These are phyloP conservation scores for Paraescarpia echinospica DNA, from an alignment of 1,140 invertebrate genomes.

Conservation along the genomic window DNA sequence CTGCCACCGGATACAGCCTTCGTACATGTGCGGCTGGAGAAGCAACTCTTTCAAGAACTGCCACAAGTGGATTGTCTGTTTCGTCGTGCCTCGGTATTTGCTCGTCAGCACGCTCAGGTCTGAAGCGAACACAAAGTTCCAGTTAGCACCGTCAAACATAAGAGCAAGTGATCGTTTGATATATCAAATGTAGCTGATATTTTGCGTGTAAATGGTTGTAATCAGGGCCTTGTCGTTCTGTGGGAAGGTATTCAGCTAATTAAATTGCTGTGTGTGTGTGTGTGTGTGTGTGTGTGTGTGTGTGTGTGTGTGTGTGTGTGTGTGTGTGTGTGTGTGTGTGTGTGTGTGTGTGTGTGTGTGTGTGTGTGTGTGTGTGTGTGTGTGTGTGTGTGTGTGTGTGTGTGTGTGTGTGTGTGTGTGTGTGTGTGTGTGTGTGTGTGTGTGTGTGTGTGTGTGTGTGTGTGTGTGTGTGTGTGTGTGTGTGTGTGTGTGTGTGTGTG, in stretches of 20 bases:
- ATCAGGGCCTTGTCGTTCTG: not conserved
- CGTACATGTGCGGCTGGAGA: slow-evolving; percentile 79
- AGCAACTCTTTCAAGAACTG: slow-evolving; percentile 97
- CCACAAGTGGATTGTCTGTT: slow-evolving; percentile 88
- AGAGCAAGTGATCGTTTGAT: too few relatives aligned
- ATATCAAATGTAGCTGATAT: too few relatives aligned
- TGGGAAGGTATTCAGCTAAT: too few relatives aligned
- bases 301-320: too few relatives aligned
- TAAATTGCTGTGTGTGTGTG: too few relatives aligned
- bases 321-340: too few relatives aligned
- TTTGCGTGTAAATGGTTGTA: too few relatives aligned
- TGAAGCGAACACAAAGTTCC: not conserved
- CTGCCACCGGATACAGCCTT: slow-evolving; percentile 93
- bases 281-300: too few relatives aligned
- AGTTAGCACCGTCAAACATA: slow-evolving; percentile 12
- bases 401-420: not conserved
- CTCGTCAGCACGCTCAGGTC: slow-evolving; percentile 10
- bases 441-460: not conserved
- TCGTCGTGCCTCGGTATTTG: slow-evolving; percentile 35
- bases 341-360: too few relatives aligned
- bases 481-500: slow-evolving; percentile 5
- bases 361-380: too few relatives aligned
- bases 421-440: not conserved
- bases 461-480: not conserved
- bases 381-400: too few relatives aligned